These are phyloP conservation scores for Alviniconcha strummeri DNA, from an alignment of 2,888 invertebrate species.

Conservation along the genomic window DNA sequence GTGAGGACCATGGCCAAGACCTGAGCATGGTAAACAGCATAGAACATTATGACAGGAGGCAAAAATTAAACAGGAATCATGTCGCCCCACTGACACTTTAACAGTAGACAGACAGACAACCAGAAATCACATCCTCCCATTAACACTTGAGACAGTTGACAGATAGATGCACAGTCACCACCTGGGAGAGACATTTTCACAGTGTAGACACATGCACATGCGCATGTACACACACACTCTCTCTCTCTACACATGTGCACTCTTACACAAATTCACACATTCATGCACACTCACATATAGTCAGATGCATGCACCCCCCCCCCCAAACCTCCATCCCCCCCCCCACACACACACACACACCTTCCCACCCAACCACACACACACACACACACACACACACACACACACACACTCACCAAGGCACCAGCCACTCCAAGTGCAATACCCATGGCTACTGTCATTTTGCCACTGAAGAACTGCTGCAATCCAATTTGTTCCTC, in stretches of 20 bases:
- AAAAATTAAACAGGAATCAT: too few species aligned
- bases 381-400: background rate
- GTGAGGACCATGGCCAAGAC: conserved; percentile 31
- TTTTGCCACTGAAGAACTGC: conserved; percentile 23
- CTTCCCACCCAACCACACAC: background rate
- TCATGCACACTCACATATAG: background rate
- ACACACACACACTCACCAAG: conserved; percentile 12
- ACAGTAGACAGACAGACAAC: background rate
- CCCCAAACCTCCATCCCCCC: too few species aligned
- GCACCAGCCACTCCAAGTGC: conserved; percentile 27
- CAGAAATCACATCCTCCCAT: background rate
- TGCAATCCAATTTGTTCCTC: background rate
- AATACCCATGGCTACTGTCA: conserved; percentile 22
- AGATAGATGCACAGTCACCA: background rate
- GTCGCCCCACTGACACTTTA: too few species aligned
- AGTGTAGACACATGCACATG: background rate
- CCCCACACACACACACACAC: background rate
- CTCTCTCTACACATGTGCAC: too few species aligned
- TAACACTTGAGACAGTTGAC: background rate
- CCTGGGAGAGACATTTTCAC: background rate
- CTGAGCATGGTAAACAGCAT: background rate
- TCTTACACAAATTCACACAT: background rate
- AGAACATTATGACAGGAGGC: too few species aligned
- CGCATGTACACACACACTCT: background rate
- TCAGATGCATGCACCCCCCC: too few species aligned